A percentile compares a stretch with the other conserved stretches of the same genome.
phyloP scores from a whole-genome alignment of 2,797 vertebrate species.

The Ambastaia sidthimunki region DNA sequence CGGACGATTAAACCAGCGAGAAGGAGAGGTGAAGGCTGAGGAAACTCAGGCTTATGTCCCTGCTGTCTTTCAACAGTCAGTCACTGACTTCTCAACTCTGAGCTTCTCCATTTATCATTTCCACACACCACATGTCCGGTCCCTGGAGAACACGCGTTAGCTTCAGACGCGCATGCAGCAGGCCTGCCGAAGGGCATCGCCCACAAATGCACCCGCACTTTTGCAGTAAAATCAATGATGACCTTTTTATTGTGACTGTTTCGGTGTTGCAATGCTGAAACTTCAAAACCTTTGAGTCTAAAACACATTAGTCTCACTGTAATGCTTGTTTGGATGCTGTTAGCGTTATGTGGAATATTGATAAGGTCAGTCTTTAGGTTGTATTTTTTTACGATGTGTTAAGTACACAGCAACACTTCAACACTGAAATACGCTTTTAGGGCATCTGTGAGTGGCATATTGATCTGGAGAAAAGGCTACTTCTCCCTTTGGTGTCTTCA shows the following conservation, averaged over 20 bases:
- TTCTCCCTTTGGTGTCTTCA: constrained; percentile 54
- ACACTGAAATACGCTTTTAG: constrained; percentile 40
- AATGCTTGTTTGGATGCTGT: background rate
- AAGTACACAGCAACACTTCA: constrained; percentile 26
- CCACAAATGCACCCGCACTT: background rate
- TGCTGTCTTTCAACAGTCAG: constrained; percentile 36
- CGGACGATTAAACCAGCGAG: constrained; percentile 19
- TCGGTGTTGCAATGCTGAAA: background rate
- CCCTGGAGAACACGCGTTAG: background rate
- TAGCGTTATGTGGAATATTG: background rate
- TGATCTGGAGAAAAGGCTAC: constrained; percentile 63
- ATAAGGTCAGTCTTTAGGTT: constrained; percentile 46
- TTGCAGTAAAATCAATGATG: constrained; percentile 36
- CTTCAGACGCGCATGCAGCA: background rate
- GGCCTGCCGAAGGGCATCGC: background rate
- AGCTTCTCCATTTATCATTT: constrained; percentile 38
- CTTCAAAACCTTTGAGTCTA: background rate
- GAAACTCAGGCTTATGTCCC: constrained; percentile 50
- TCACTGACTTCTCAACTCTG: constrained; percentile 61
- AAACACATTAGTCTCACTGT: background rate
- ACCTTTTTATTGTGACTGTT: constrained; percentile 18
- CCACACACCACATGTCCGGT: background rate
- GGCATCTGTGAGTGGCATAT: constrained; percentile 66
- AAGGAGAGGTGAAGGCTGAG: constrained; percentile 49
- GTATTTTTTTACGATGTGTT: constrained; percentile 39